A percentile compares a stretch with the other conserved stretches of the same genome.
Evolutionary conservation across 1,140 invertebrate genomes (phyloP).

Genomic region (Galleria mellonella): DNA sequence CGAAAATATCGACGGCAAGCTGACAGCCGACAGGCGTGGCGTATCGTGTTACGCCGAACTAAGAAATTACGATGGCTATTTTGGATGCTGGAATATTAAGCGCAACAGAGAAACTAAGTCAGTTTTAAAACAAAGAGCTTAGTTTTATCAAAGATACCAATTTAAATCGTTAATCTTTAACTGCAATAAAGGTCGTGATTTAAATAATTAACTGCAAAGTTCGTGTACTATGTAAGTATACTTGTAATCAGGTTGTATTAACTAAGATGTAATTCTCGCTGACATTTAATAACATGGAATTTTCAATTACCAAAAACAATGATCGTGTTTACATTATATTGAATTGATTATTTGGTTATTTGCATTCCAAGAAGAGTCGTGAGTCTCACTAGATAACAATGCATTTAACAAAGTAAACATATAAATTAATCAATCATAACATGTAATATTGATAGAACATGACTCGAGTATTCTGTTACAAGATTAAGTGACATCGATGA

Average conservation of each 20-base stretch:
- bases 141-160: not conserved
- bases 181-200: not conserved
- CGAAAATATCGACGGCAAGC: constrained; percentile 50
- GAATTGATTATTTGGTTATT: constrained; percentile 26
- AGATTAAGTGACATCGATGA: constrained; percentile 45
- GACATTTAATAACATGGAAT: constrained; percentile 17
- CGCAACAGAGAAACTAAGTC: constrained; percentile 7
- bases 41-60: constrained; percentile 43
- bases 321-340: constrained; percentile 16
- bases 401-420: constrained; percentile 26
- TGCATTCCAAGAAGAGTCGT: constrained; percentile 31
- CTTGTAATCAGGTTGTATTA: not conserved
- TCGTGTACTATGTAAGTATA: not conserved
- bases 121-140: not conserved
- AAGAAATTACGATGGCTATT: constrained; percentile 32
- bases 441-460: constrained; percentile 40
- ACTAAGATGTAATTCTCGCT: constrained; percentile 5
- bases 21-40: constrained; percentile 38
- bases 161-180: not conserved
- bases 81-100: constrained; percentile 22
- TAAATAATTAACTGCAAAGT: not conserved
- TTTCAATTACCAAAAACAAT: constrained; percentile 10
- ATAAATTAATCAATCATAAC: constrained; percentile 43
- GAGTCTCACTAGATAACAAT: constrained; percentile 32
- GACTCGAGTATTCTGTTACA: constrained; percentile 34